Evolutionary conservation across 2,888 invertebrate genomes (phyloP).

Genomic region (Panopea generosa): DNA sequence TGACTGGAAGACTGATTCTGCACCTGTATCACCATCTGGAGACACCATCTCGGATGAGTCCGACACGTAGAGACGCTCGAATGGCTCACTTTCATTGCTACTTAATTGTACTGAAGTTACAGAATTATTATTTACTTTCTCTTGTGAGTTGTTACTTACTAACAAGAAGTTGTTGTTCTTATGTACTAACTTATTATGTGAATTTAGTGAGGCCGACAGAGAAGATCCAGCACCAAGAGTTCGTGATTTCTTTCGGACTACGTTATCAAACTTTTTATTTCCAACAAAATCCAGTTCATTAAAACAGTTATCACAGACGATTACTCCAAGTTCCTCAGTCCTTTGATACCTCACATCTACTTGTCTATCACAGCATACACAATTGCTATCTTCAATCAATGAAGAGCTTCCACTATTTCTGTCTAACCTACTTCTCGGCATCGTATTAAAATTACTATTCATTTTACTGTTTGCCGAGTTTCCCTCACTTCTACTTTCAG

Average conservation of each 20-base stretch:
- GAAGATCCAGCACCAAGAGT: constrained; percentile 16
- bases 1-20: constrained; percentile 48
- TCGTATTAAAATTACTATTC: no score
- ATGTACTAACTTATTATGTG: constrained; percentile 17
- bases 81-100: constrained; percentile 54
- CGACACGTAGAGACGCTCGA: constrained; percentile 44
- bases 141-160: constrained; percentile 26
- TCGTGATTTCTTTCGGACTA: constrained; percentile 27
- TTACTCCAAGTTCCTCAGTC: constrained; percentile 40
- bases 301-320: constrained; percentile 57
- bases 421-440: no score
- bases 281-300: constrained; percentile 38
- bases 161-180: constrained; percentile 23
- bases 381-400: constrained; percentile 26
- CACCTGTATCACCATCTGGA: constrained; percentile 37
- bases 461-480: no score
- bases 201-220: no score
- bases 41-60: constrained; percentile 54
- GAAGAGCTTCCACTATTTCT: constrained; percentile 12
- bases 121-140: constrained; percentile 48
- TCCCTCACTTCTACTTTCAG: no score
- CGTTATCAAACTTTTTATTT: constrained; percentile 31
- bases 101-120: constrained; percentile 28
- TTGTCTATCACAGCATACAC: constrained; percentile 55
- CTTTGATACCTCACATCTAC: constrained; percentile 35